Conservation (phyloP, 2,888 invertebrate genomes). For the Exephanes ischioxanthus region DNA sequence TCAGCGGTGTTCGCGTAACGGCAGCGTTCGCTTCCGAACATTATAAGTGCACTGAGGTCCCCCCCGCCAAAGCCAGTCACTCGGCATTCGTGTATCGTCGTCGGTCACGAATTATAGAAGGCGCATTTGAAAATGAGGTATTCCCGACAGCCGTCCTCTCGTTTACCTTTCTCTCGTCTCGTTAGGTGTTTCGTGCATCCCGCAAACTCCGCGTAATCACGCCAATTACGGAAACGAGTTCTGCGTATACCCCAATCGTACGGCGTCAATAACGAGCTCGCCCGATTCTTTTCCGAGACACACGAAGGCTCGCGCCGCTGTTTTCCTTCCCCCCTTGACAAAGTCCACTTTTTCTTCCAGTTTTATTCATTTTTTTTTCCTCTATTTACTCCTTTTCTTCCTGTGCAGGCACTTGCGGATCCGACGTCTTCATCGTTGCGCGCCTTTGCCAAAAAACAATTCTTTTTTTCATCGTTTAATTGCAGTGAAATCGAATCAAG, state of each 20-base stretch:
- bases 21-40: slow-evolving; percentile 55
- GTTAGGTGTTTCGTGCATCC: slow-evolving; percentile 62
- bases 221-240: slow-evolving; percentile 77
- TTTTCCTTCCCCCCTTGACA: not conserved
- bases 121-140: slow-evolving; percentile 55
- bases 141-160: slow-evolving; percentile 32
- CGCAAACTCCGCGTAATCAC: slow-evolving; percentile 70
- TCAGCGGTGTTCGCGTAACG: slow-evolving; percentile 62
- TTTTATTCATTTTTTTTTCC: not conserved
- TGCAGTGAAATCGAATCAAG: too few species aligned
- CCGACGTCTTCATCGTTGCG: too few species aligned
- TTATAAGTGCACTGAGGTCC: slow-evolving; percentile 45
- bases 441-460: too few species aligned
- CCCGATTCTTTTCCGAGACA: slow-evolving; percentile 66
- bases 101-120: slow-evolving; percentile 68
- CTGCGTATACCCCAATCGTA: slow-evolving; percentile 64
- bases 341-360: too few species aligned
- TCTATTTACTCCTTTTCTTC: not conserved
- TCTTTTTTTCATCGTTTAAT: too few species aligned
- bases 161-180: slow-evolving; percentile 41
- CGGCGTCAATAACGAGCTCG: slow-evolving; percentile 72
- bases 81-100: slow-evolving; percentile 40
- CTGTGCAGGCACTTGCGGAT: too few species aligned
- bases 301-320: slow-evolving; percentile 44
- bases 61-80: slow-evolving; percentile 9